These are phyloP conservation scores for Pachypanchax playfairii DNA, from an alignment of 2,113 vertebrate species.

Conservation along the genomic window DNA sequence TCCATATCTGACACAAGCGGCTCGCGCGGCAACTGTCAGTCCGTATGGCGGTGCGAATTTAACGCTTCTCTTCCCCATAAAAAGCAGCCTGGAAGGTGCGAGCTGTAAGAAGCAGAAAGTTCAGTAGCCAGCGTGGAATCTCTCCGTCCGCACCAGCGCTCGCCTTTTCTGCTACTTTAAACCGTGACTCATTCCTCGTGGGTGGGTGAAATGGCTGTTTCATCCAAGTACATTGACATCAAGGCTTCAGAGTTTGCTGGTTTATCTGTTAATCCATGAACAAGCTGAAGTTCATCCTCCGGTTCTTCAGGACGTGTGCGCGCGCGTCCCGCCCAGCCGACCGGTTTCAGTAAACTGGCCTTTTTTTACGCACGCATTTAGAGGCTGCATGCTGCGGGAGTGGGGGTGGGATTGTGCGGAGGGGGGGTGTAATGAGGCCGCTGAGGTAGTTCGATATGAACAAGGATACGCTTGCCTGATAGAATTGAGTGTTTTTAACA, in stretches of 20 bases:
- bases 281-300: conserved; percentile 63
- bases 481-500: too few species aligned
- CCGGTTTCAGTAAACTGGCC: conserved; percentile 51
- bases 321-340: conserved; percentile 48
- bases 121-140: conserved; percentile 52
- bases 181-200: conserved; percentile 66
- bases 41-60: conserved; percentile 45
- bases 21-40: conserved; percentile 50
- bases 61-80: conserved; percentile 51
- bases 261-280: conserved; percentile 65
- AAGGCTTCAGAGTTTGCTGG: conserved; percentile 63
- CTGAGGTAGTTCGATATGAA: too few species aligned
- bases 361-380: conserved; percentile 65
- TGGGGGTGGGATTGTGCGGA: conserved; percentile 60
- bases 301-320: conserved; percentile 18
- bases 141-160: conserved; percentile 70
- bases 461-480: too few species aligned
- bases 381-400: conserved; percentile 33
- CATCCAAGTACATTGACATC: conserved; percentile 72
- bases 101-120: conserved; percentile 54
- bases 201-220: conserved; percentile 62
- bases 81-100: conserved; percentile 6
- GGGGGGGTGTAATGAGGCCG: conserved; percentile 4
- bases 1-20: conserved; percentile 60
- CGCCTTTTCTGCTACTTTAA: conserved; percentile 63